Evolutionary conservation across 2,888 invertebrate species (phyloP), one percentile per base, ranked within the genome.

Genomic region (Phyllotreta cruciferae): DNA sequence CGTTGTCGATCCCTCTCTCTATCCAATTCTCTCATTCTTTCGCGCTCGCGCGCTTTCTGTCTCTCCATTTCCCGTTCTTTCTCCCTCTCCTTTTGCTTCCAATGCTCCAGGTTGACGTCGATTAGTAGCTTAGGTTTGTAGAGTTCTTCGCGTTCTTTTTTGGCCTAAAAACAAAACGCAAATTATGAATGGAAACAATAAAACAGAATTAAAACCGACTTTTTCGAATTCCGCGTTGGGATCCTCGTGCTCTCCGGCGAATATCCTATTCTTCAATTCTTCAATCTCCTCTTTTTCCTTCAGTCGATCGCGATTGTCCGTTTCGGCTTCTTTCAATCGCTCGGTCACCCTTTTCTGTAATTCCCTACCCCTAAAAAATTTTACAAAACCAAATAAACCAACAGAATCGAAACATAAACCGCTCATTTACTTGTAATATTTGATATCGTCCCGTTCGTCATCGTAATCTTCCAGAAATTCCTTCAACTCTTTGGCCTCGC

Each of bases 401-500:
- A 44, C 7, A 34, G n/a, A 8, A 44, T 49, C 13, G 36, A 10
- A 36, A 44, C 35, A 37, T 4, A 55, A 52, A 41, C 60, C 54
- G 41, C 45, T 77, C 84, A 24, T 3, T 80, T 77, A 88, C 89
- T 94, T 96, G 85, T 98, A 99, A 83, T 94, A 99, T 83, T 98
- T 98, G 53, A 92, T 87, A 80, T 99, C 99, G 81, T 98, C 97
- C 56, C 96, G 86, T 81, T 98, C 97, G 81, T 99, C 99, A 78
- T 98, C 98, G 78, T 99, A 99, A 81, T 99, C 98, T 83, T 99
- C 99, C 2, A 99, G 86, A 82, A 99, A 99, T 84, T 98, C 96
- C 81, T 96, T 96, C 58, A 99, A 86, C 45, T 94, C 86, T 82
- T 94, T 93, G 0, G 96, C 97, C 82, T 99, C 98, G 63, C 90